Evolutionary conservation across 2,888 invertebrate species (phyloP).

Genomic region (Palloptera scutellata): DNA sequence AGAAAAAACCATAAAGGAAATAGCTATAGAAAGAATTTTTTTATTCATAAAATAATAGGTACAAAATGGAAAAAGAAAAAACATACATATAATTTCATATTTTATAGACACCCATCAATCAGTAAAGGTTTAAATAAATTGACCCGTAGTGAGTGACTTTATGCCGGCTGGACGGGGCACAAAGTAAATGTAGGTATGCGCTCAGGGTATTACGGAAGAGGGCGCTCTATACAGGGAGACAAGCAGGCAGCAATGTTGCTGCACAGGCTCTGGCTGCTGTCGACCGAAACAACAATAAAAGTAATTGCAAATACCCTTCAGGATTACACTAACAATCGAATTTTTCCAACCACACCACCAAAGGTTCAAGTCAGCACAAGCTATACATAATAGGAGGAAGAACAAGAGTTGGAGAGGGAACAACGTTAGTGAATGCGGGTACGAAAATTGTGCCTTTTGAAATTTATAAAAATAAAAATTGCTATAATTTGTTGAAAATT

Average conservation of each 20-base stretch:
- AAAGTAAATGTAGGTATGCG: slow-evolving; percentile 28
- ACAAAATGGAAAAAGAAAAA: too few species aligned
- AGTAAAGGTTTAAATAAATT: slow-evolving; percentile 50
- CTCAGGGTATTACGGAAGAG: slow-evolving; percentile 6
- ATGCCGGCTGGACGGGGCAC: slow-evolving; percentile 34
- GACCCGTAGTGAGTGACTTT: slow-evolving; percentile 45
- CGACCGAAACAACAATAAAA: slow-evolving; percentile 49
- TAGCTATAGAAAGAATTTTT: not conserved
- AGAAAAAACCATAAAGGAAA: slow-evolving; percentile 1
- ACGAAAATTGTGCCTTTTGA: too few species aligned
- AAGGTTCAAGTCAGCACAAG: too few species aligned
- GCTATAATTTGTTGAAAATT: slow-evolving; percentile 59
- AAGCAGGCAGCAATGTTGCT: too few species aligned
- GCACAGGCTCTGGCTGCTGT: not conserved
- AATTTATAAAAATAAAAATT: slow-evolving; percentile 57
- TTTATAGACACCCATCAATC: slow-evolving; percentile 56
- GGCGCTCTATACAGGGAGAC: slow-evolving; percentile 7
- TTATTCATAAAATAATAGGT: not conserved
- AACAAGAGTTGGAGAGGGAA: too few species aligned
- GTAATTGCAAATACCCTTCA: slow-evolving; percentile 61
- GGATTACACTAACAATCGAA: slow-evolving; percentile 49
- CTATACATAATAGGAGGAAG: too few species aligned
- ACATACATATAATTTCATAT: slow-evolving; percentile 23
- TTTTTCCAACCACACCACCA: slow-evolving; percentile 27
- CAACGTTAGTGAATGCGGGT: too few species aligned